Evolutionary conservation across 1,140 invertebrate genomes (phyloP).

Genomic region (Gryllus bimaculatus): DNA sequence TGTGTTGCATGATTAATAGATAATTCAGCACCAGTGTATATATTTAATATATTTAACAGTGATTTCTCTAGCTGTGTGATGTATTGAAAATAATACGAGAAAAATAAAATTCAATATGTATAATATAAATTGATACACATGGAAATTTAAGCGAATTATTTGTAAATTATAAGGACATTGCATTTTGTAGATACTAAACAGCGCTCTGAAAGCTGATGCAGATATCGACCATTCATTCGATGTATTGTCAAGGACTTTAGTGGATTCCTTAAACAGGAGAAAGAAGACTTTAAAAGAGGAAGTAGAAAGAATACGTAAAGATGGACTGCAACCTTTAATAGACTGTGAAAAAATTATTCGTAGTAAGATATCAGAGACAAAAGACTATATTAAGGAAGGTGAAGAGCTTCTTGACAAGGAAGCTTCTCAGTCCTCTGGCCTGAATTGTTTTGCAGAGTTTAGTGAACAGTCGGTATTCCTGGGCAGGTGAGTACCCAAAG

Average conservation of each 20-base stretch:
- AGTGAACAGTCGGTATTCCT: conserved; percentile 22
- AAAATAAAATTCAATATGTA: no score
- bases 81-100: no score
- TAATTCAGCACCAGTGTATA: no score
- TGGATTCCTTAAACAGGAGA: conserved; percentile 22
- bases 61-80: no score
- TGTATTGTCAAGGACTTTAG: conserved; percentile 17
- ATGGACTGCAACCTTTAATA: conserved; percentile 21
- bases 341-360: conserved; percentile 22
- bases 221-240: conserved; percentile 23
- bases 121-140: no score
- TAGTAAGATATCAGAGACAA: conserved; percentile 20
- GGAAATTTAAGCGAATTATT: not conserved
- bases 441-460: conserved; percentile 13
- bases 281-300: conserved; percentile 18
- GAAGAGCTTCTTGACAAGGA: not conserved
- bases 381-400: conserved; percentile 20
- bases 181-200: conserved; percentile 18
- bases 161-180: not conserved
- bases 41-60: no score
- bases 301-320: conserved; percentile 19
- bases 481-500: conserved; percentile 20
- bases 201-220: conserved; percentile 19
- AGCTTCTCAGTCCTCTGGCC: not conserved
- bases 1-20: not conserved